Evolutionary conservation across 2,888 invertebrate genomes (phyloP), one percentile per base, ranked within the genome.

Genomic region (Alcis repandata): DNA sequence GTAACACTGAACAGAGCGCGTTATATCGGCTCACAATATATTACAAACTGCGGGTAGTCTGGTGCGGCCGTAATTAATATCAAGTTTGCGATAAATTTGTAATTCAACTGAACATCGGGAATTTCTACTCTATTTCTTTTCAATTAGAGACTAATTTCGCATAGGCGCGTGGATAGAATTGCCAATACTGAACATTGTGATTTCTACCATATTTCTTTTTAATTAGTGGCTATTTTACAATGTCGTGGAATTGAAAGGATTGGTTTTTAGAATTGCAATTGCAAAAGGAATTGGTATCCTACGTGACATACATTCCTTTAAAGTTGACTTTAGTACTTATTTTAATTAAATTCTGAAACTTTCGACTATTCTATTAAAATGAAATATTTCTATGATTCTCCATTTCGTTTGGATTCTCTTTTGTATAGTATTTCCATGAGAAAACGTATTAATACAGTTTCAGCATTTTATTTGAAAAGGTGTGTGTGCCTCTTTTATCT

Each of bases 11-110:
- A 22, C 43, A 72, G 59, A 60, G 73, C 70, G 76, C 64, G 49
- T 53, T 74, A 71, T 75, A 78, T 79, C 75, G 77, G 74, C 67
- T 70, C 74, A 77, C 79, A 82, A 85, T 87, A 85, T 86, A 87
- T 86, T 81, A 84, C 79, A 88, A 86, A 86, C 86, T 87, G 84
- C 76, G 86, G 86, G 78, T 82, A 85, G 80, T 85, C 85, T 74
- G 79, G 72, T 75, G 80, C 71, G 78, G 73, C 69, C 79, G 89
- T 90, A 91, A 91, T 91, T 91, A 91, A 90, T 91, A 91, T 87
- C 87, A 90, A 89, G 87, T 90, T 90, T 85, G 88, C 80, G 76
- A 84, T 85, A 68, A 72, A 70, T 70, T 72, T 70, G 69, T 67
- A 63, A 70, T 63, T 48, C 52, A 20, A 27, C n/a, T 56, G 33